Conservation (phyloP, 1,140 invertebrate species). For the Triops longicaudatus region DNA sequence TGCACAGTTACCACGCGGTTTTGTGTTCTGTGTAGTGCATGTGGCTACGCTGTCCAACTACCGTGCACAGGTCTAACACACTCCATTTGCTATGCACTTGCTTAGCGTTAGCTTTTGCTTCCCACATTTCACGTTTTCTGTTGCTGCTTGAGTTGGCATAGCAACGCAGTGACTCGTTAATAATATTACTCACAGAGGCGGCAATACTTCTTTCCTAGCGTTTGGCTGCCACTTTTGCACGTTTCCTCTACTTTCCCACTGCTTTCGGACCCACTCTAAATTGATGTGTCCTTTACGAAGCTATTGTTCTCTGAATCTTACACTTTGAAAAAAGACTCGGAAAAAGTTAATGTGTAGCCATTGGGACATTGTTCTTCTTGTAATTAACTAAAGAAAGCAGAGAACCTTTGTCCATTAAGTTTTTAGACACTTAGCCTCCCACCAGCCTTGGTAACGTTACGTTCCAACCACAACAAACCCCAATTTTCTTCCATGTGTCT, state of each 20-base stretch:
- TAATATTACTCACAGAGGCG: not conserved
- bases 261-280: not conserved
- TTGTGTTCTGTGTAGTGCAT: not conserved
- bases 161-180: not conserved
- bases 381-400: not conserved
- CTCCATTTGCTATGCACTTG: not conserved
- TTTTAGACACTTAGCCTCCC: not conserved
- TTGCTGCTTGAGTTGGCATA: conserved; percentile 2
- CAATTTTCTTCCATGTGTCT: not conserved
- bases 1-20: not conserved
- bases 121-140: not conserved
- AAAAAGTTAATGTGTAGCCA: not conserved
- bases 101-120: conserved; percentile 7
- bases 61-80: not conserved
- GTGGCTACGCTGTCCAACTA: not conserved
- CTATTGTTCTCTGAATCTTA: not conserved
- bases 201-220: not conserved
- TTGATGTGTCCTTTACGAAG: not conserved
- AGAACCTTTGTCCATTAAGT: too few species aligned
- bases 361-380: not conserved
- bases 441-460: not conserved
- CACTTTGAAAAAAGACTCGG: not conserved
- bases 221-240: not conserved
- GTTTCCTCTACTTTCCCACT: not conserved
- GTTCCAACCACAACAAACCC: not conserved